Evolutionary conservation across 1,140 invertebrate genomes (phyloP), one percentile per base, ranked within the genome.

Genomic region (Eupeodes corollae): DNA sequence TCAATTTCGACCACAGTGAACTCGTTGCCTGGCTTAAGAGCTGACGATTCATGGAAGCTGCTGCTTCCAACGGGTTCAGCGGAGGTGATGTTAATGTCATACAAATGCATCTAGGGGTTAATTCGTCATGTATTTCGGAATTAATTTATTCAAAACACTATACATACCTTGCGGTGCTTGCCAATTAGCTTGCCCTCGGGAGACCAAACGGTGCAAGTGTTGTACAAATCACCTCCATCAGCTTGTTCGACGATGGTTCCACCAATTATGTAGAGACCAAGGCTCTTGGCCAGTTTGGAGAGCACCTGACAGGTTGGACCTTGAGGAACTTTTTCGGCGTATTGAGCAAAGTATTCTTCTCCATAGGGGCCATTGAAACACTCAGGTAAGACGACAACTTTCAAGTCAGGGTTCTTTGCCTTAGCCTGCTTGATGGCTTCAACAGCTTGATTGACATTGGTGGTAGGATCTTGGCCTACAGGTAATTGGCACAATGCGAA

Each of bases 361-460:
- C 41, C 52, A 73, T 95, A 96, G 0, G 91, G 91, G 11, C 84
- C 90, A 71, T 95, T 97, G 60, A 95, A 97, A 61, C 90, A 95
- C 75, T 97, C 91, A 9, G 91, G 90, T 14, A 95, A 62, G n/a
- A 94, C 75, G 41, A 94, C 62, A 44, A 88, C 73, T 40, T 55
- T 48, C 12, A 64, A 44, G 30, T 88, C 84, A 10, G 85, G 82
- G 50, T 79, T 73, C 44, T 76, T 59, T 58, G 83, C 84, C 42
- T 61, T 62, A 11, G 91, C 86, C 44, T 80, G 72, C 51, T 78
- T 73, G 37, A 95, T 83, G 34, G 82, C 72, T 37, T 77, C 75
- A 3, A 82, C 62, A 6, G 88, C 89, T 44, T 75, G 73, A 3
- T 72, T 61, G 6, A 95, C 67, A 70, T 95, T 96, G 26, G 74